phyloP scores from a whole-genome alignment of 1,140 invertebrate species.

The Oryzaephilus surinamensis region DNA sequence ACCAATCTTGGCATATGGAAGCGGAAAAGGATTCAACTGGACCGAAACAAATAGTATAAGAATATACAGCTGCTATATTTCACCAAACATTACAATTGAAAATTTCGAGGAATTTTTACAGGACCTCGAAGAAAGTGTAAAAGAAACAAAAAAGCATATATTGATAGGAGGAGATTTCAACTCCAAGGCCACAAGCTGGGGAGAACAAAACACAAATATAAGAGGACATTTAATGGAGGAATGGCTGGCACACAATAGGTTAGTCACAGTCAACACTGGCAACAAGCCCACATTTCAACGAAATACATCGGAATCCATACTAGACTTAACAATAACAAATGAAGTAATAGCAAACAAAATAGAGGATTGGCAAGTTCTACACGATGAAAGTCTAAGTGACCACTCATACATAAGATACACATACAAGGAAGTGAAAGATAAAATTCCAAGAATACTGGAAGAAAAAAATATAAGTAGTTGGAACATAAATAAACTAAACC shows the following conservation, averaged over 20 bases:
- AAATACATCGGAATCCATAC: not conserved
- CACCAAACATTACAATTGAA: not conserved
- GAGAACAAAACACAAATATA: not conserved
- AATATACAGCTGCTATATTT: conserved; percentile 2
- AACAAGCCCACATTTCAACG: not conserved
- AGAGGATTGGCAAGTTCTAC: not conserved
- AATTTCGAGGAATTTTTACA: not conserved
- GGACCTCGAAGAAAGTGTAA: not conserved
- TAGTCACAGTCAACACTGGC: not conserved
- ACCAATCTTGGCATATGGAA: too few species aligned
- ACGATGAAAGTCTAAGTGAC: not conserved
- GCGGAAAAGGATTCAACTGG: not conserved
- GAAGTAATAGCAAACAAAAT: not conserved
- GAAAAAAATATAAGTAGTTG: not conserved
- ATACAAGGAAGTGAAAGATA: too few species aligned
- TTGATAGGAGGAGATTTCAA: not conserved
- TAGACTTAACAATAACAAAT: not conserved
- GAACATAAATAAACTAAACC: conserved; percentile 1
- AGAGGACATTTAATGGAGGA: too few species aligned
- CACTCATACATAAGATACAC: not conserved
- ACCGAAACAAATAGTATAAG: not conserved
- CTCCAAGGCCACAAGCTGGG: not conserved
- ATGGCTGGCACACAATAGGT: not conserved
- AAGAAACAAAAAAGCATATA: not conserved
- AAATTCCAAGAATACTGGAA: too few species aligned